Conservation (phyloP, 2,797 vertebrate species). For the Mustela erminea region DNA sequence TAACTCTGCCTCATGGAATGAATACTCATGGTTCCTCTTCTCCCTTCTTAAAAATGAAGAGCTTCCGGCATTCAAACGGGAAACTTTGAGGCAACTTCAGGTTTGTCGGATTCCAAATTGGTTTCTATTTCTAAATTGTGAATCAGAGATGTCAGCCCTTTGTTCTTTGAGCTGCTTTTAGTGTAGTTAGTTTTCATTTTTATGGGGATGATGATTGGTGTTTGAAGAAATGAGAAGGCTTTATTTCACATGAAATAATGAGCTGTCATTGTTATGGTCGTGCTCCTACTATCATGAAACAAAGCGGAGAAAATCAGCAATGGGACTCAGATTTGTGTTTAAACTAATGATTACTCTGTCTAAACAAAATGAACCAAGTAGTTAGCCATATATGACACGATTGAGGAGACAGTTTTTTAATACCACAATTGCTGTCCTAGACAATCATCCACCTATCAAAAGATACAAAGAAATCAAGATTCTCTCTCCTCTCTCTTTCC, state of each 20-base stretch:
- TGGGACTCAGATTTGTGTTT: background rate
- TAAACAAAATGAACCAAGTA: conserved; percentile 16
- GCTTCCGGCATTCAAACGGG: background rate
- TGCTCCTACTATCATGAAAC: background rate
- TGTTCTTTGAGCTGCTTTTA: background rate
- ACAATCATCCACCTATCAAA: background rate
- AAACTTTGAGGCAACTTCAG: background rate
- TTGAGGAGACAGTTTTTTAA: background rate
- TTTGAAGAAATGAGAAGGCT: background rate
- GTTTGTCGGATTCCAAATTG: background rate
- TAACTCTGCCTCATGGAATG: background rate
- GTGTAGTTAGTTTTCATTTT: background rate
- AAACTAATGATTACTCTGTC: background rate
- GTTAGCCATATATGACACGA: background rate
- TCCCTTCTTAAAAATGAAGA: background rate
- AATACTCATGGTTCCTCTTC: background rate
- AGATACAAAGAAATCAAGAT: background rate
- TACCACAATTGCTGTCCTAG: background rate
- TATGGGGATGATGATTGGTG: background rate
- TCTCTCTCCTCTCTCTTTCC: background rate
- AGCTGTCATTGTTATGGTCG: background rate
- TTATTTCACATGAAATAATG: background rate
- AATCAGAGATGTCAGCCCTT: background rate
- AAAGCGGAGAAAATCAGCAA: background rate
- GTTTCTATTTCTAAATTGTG: background rate